Conservation (phyloP, 2,888 invertebrate species). For the Pachliopta kotzebuea region DNA sequence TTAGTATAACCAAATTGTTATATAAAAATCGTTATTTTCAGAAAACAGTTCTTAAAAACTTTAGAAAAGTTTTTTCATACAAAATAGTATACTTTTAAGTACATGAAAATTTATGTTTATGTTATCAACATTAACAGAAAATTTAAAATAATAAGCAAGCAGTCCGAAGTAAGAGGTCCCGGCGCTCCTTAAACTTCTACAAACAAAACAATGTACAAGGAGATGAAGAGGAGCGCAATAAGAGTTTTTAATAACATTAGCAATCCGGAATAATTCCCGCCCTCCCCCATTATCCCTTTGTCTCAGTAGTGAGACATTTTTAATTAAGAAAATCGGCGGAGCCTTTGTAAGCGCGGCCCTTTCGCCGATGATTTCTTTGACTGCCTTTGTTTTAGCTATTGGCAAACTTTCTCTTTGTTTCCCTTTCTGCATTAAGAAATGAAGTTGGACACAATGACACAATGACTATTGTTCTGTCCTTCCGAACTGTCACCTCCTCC, state of each 20-base stretch:
- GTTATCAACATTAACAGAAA: too few relatives aligned
- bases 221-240: too few relatives aligned
- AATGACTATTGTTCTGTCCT: slow-evolving; percentile 22
- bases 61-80: too few relatives aligned
- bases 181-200: too few relatives aligned
- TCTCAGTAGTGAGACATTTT: slow-evolving; percentile 70
- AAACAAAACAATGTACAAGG: too few relatives aligned
- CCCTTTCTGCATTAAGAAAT: slow-evolving; percentile 59
- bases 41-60: too few relatives aligned
- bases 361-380: slow-evolving; percentile 60
- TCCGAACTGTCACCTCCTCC: slow-evolving; percentile 16
- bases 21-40: too few relatives aligned
- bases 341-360: slow-evolving; percentile 44
- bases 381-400: slow-evolving; percentile 51
- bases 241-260: slow-evolving; percentile 16
- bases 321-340: slow-evolving; percentile 74
- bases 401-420: slow-evolving; percentile 49
- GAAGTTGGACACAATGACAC: slow-evolving; percentile 33
- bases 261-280: slow-evolving; percentile 3
- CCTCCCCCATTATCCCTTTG: slow-evolving; percentile 39
- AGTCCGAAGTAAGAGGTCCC: too few relatives aligned
- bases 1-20: too few relatives aligned
- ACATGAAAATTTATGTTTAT: too few relatives aligned
- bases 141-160: too few relatives aligned
- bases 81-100: too few relatives aligned